Evolutionary conservation across 2,797 vertebrate genomes (phyloP).

Genomic region (Mormyrus proboscirostris): DNA sequence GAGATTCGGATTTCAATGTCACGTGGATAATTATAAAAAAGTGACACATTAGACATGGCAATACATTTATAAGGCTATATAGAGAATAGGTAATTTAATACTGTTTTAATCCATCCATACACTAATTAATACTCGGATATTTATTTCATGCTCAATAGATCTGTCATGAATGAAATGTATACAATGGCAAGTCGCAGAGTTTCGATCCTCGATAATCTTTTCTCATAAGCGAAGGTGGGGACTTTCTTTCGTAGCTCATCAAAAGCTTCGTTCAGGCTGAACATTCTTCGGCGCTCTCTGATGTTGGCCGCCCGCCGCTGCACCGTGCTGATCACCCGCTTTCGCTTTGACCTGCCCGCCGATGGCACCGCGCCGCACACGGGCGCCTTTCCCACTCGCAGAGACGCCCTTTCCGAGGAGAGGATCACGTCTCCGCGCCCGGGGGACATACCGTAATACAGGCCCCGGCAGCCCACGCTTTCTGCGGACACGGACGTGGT

Average conservation of each 20-base stretch:
- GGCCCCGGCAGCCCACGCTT: slow-evolving; percentile 43
- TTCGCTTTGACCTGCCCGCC: slow-evolving; percentile 69
- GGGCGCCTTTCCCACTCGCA: slow-evolving; percentile 24
- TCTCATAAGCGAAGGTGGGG: slow-evolving; percentile 94
- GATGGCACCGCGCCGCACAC: slow-evolving; percentile 33
- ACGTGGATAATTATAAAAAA: slow-evolving; percentile 9
- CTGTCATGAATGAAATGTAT: slow-evolving; percentile 95
- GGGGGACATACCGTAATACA: slow-evolving; percentile 39
- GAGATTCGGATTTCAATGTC: slow-evolving; percentile 1
- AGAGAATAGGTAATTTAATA: slow-evolving; percentile 4
- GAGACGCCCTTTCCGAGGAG: slow-evolving; percentile 20
- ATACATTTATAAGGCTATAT: background rate
- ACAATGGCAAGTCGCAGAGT: slow-evolving; percentile 88
- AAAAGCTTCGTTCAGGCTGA: slow-evolving; percentile 92
- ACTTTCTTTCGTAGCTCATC: slow-evolving; percentile 87
- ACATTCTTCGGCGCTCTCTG: slow-evolving; percentile 88
- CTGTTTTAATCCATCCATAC: background rate
- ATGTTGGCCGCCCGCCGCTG: slow-evolving; percentile 92
- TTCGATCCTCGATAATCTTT: slow-evolving; percentile 89
- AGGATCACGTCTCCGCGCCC: slow-evolving; percentile 34
- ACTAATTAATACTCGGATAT: background rate
- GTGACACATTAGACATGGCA: background rate
- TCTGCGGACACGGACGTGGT: slow-evolving; percentile 29
- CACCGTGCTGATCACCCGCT: slow-evolving; percentile 78
- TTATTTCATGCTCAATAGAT: slow-evolving; percentile 59